Evolutionary conservation across 2,113 vertebrate species (phyloP).

Genomic region (Gopherus flavomarginatus): DNA sequence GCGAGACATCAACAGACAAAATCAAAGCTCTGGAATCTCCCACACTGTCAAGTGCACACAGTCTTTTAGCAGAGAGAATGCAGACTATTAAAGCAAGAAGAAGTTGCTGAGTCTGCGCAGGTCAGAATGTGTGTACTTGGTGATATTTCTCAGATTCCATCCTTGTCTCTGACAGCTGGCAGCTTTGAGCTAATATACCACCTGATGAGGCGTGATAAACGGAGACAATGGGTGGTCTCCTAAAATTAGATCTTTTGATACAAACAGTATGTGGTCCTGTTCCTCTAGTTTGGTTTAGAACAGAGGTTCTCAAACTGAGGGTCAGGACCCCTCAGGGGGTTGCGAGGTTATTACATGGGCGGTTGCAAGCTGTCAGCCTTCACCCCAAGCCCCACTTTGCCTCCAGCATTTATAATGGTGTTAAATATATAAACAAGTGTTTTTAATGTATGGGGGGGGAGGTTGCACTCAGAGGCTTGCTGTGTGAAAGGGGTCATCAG

Average conservation of each 20-base stretch:
- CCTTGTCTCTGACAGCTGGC: background rate
- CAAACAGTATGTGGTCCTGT: accelerated
- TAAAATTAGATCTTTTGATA: constrained; percentile 9
- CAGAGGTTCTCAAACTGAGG: background rate
- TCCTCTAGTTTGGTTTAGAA: background rate
- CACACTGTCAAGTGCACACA: background rate
- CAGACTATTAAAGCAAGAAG: background rate
- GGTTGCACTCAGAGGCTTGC: no score
- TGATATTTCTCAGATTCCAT: background rate
- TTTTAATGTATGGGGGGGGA: no score
- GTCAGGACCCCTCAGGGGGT: no score
- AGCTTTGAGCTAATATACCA: background rate
- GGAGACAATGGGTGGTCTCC: background rate
- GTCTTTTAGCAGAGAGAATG: background rate
- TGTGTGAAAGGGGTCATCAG: no score
- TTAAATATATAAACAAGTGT: no score
- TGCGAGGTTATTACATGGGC: no score
- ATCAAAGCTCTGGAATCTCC: constrained; percentile 42
- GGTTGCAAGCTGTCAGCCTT: no score
- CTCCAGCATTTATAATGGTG: no score
- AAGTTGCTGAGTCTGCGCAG: background rate
- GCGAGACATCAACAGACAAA: background rate
- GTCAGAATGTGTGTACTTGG: accelerated
- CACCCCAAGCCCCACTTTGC: no score
- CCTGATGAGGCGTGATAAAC: constrained; percentile 21